Percentiles rank a stretch among this genome's conserved stretches.
Evolutionary conservation across 2,888 invertebrate species (phyloP).

Genomic region (Maniola hyperantus): DNA sequence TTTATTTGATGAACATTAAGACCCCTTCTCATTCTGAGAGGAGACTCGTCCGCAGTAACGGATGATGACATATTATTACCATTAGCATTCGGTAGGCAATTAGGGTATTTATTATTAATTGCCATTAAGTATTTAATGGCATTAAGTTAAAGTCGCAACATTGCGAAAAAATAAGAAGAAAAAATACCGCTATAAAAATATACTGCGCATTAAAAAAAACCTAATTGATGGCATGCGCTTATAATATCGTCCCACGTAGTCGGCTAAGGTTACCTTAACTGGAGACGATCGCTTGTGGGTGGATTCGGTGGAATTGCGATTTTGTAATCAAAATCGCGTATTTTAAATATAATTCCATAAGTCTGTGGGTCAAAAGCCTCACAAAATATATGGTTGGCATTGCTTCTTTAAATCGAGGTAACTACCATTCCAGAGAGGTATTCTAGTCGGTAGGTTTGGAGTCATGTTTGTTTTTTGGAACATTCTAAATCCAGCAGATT

Average conservation of each 20-base stretch:
- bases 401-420: too few species aligned
- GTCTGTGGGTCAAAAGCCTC: not conserved
- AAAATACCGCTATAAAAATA: slow-evolving; percentile 12
- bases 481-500: too few species aligned
- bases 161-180: slow-evolving; percentile 6
- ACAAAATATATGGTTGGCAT: not conserved
- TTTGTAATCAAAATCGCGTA: slow-evolving; percentile 12
- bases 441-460: too few species aligned
- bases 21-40: too few species aligned
- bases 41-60: too few species aligned
- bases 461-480: too few species aligned
- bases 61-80: too few species aligned
- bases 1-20: too few species aligned
- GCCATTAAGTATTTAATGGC: not conserved
- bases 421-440: too few species aligned
- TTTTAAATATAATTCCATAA: not conserved
- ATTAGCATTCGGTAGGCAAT: too few species aligned
- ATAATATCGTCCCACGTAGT: slow-evolving; percentile 19
- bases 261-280: slow-evolving; percentile 32
- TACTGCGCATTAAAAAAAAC: slow-evolving; percentile 14
- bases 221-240: slow-evolving; percentile 20
- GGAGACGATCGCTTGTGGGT: slow-evolving; percentile 33
- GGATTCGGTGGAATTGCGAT: slow-evolving; percentile 24
- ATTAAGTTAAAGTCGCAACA: not conserved
- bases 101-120: not conserved